Base-by-base conservation (phyloP, 2,113 vertebrate species). In the Okapia johnstoni region DNA sequence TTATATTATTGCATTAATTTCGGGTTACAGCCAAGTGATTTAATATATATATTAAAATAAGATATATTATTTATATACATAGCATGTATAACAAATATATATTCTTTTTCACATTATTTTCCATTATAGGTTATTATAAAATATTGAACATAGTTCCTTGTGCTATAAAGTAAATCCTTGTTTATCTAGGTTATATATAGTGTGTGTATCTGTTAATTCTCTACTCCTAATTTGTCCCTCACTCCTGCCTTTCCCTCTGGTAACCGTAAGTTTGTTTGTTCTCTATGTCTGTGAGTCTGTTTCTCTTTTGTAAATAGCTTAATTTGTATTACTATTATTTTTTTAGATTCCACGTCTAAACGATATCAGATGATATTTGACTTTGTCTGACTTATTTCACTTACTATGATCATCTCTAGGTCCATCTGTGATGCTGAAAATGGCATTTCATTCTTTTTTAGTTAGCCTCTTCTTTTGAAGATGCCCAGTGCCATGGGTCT, bases 401-500 rank as follows among this genome's bases (percentile, higher is more conserved):
- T 55, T 15, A 36, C 33, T 54, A 7, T 23, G 52, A 40, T 83
- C 33, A 26, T 26, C 33, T 36, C 80, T 36, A 36, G n/a, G 52
- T 40, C 80, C n/a, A 55, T 40, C 33, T n/a, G 23, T 83, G n/a
- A 36, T 55, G 52, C 80, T 55, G 40, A n/a, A 83, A 83, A 55
- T 26, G 80, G 52, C 52, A 83, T 55, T 55, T 83, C 52, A 26
- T 83, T 83, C 33, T 25, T 55, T 55, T 83, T 8, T 36, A 14
- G 25, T 55, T 3, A 46, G 76, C 6, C 33, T 90, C 48, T 28
- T 17, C 46, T 76, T 76, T 57, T 33, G 19, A 43, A 33, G 79
- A 55, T 11, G 58, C 43, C 58, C 30, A 54, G 60, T 23, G 48
- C 0, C 0, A 0, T 60, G 54, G 43, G 30, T 48, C 55, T 86